Evolutionary conservation across 2,113 vertebrate species (phyloP).

Genomic region (Petrocephalus zakoni): DNA sequence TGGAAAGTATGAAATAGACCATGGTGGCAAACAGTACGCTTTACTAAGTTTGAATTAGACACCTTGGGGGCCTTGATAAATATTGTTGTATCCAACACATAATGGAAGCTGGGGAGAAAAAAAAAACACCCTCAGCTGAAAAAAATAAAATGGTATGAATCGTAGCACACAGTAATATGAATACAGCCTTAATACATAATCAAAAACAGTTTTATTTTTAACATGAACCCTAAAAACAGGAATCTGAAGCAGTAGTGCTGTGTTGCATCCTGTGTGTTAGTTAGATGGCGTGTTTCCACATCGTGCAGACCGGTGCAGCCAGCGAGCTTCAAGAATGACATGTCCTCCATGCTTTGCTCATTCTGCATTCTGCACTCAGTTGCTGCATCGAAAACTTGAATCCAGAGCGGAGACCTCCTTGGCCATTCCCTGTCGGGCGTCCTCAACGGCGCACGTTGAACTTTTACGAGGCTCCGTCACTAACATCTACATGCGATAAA

Average conservation of each 20-base stretch:
- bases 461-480: slow-evolving; percentile 13
- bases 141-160: slow-evolving; percentile 32
- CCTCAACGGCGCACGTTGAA: not conserved
- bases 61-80: slow-evolving; percentile 59
- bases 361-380: not conserved
- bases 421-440: not conserved
- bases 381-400: not conserved
- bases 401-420: not conserved
- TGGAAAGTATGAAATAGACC: slow-evolving; percentile 60
- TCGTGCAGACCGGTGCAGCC: not conserved
- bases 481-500: slow-evolving; percentile 5
- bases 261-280: not conserved
- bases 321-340: not conserved
- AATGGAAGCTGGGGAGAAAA: slow-evolving; percentile 37
- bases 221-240: not conserved
- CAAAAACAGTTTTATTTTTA: not conserved
- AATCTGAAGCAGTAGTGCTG: not conserved
- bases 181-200: not conserved
- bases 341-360: not conserved
- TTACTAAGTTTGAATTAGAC: slow-evolving; percentile 65
- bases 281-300: not conserved
- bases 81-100: slow-evolving; percentile 56
- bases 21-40: slow-evolving; percentile 56
- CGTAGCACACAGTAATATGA: not conserved
- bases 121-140: slow-evolving; percentile 34